phyloP scores from a whole-genome alignment of 2,888 invertebrate species.

The Agonum fuliginosum region DNA sequence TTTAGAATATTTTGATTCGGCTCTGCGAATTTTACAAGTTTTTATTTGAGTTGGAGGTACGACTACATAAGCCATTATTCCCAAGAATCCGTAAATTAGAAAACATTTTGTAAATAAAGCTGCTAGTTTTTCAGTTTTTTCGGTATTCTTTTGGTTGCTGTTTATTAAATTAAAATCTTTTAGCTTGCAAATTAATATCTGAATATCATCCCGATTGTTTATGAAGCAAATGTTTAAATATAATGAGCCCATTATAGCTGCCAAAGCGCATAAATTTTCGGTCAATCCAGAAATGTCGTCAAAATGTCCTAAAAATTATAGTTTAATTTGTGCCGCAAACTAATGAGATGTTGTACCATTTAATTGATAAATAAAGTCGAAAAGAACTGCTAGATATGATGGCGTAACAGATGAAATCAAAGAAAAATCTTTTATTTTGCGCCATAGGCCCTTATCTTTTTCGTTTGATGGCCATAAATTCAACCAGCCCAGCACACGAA shows the following conservation, averaged over 20 bases:
- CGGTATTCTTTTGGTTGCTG: slow-evolving; percentile 47
- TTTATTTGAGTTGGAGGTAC: slow-evolving; percentile 53
- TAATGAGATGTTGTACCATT: slow-evolving; percentile 21
- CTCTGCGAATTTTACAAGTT: slow-evolving; percentile 51
- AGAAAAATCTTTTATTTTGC: slow-evolving; percentile 52
- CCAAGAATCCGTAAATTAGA: slow-evolving; percentile 55
- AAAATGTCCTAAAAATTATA: slow-evolving; percentile 52
- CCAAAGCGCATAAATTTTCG: slow-evolving; percentile 58
- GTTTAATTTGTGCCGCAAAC: neutral
- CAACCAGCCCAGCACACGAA: slow-evolving; percentile 40
- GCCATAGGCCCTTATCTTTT: slow-evolving; percentile 42
- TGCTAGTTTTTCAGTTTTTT: slow-evolving; percentile 59
- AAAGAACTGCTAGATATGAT: slow-evolving; percentile 44
- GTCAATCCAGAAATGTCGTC: slow-evolving; percentile 53
- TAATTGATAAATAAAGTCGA: slow-evolving; percentile 51
- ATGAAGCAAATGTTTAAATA: slow-evolving; percentile 58
- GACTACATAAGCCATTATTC: slow-evolving; percentile 50
- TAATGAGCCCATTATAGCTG: slow-evolving; percentile 53
- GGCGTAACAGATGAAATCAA: slow-evolving; percentile 46
- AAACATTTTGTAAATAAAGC: slow-evolving; percentile 54
- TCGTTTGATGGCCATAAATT: slow-evolving; percentile 47
- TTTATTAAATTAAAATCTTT: slow-evolving; percentile 50
- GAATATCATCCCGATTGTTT: slow-evolving; percentile 54
- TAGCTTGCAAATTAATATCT: slow-evolving; percentile 49
- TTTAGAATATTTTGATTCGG: slow-evolving; percentile 44